Conservation (phyloP, 2,797 vertebrate genomes). For the Tapirus indicus region DNA sequence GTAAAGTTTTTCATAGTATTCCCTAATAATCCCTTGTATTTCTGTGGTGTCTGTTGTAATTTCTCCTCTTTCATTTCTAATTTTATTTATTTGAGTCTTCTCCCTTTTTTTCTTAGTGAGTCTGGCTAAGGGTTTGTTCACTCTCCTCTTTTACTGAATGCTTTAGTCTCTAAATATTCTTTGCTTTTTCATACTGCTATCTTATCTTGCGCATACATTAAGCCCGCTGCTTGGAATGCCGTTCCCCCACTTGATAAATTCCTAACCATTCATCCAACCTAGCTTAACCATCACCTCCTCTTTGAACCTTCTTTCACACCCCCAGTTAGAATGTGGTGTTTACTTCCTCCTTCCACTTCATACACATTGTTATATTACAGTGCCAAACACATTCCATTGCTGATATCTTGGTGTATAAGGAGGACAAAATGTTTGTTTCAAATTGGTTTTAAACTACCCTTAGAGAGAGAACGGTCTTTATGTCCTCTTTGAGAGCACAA, state of each 20-base stretch:
- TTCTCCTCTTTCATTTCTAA: no score
- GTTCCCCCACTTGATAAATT: background rate
- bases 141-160: background rate
- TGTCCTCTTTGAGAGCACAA: background rate
- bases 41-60: no score
- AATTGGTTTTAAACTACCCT: constrained; percentile 23
- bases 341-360: background rate
- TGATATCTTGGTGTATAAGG: constrained; percentile 13
- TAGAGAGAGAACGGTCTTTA: constrained; percentile 11
- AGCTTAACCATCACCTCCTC: background rate
- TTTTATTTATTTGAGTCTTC: no score
- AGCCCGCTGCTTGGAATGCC: background rate
- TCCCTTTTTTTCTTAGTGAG: no score
- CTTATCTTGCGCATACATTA: background rate
- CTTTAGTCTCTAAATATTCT: background rate
- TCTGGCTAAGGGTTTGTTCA: no score
- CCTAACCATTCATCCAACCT: background rate
- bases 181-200: background rate
- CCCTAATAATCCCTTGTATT: no score
- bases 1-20: no score
- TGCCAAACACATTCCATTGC: background rate
- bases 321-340: background rate
- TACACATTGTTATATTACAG: background rate
- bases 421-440: constrained; percentile 43
- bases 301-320: background rate